phyloP scores from a whole-genome alignment of 92 coral and sea anemone genomes.

The Heteractis magnifica region DNA sequence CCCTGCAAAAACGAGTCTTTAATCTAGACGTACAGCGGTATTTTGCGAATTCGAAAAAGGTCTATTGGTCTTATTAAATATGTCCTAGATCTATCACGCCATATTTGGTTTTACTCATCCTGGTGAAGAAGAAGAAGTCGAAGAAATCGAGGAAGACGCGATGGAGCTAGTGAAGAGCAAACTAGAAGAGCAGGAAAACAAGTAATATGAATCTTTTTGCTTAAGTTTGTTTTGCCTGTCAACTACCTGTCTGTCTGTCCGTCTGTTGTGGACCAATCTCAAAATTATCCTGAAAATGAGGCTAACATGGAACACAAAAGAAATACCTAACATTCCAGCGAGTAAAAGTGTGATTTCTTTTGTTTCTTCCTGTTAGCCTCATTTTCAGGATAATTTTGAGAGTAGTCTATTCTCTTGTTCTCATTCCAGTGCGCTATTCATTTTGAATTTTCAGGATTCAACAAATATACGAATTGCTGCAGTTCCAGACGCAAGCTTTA shows the following conservation, averaged over 20 bases:
- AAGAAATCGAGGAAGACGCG: conserved; percentile 15
- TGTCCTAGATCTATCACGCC: conserved; percentile 36
- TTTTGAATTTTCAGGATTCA: conserved; percentile 36
- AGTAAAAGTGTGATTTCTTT: too few relatives aligned
- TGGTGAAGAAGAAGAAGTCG: conserved; percentile 35
- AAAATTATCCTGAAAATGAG: too few relatives aligned
- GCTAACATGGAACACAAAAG: too few relatives aligned
- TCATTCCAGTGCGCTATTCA: background rate
- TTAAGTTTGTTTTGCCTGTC: background rate
- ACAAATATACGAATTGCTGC: conserved; percentile 55
- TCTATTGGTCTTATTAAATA: background rate
- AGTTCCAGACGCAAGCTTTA: conserved; percentile 46
- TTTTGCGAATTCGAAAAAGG: too few relatives aligned
- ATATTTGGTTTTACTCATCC: conserved; percentile 57
- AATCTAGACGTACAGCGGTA: too few relatives aligned
- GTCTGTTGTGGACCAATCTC: background rate
- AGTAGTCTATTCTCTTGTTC: too few relatives aligned
- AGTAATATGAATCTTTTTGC: conserved; percentile 13
- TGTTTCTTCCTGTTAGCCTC: too few relatives aligned
- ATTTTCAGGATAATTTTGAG: too few relatives aligned
- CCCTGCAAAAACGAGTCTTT: too few relatives aligned
- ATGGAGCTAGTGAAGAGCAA: conserved; percentile 27
- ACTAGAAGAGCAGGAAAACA: conserved; percentile 62
- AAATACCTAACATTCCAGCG: too few relatives aligned
- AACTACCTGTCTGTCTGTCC: background rate